phyloP scores from a whole-genome alignment of 2,113 vertebrate genomes.

The Scytalopus superciliaris region DNA sequence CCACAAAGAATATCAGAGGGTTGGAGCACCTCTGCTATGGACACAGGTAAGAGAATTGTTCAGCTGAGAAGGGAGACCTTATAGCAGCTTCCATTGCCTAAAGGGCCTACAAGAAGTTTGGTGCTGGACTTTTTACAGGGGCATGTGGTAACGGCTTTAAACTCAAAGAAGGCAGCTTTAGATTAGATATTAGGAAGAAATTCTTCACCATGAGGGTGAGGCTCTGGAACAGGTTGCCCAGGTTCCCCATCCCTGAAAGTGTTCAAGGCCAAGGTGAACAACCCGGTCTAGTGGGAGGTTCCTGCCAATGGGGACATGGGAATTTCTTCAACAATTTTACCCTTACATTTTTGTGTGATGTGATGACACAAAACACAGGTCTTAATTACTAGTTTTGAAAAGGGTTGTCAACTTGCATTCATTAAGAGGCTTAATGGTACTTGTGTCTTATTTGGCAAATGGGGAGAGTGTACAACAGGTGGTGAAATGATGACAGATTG shows the following conservation, averaged over 20 bases:
- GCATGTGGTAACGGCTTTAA: neutral
- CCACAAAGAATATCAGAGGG: neutral
- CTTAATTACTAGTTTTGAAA: neutral
- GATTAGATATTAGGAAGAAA: neutral
- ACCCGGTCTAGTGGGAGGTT: neutral
- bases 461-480: accelerated
- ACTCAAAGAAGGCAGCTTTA: neutral
- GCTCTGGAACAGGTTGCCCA: neutral
- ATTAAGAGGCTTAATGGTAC: neutral
- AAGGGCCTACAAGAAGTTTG: neutral
- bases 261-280: too few species aligned
- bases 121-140: neutral
- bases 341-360: neutral
- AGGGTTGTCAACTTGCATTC: neutral
- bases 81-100: neutral
- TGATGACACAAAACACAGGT: neutral
- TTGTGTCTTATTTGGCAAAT: neutral
- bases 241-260: neutral
- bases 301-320: neutral
- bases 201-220: neutral
- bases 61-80: neutral
- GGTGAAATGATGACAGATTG: neutral
- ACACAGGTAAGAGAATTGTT: neutral
- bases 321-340: neutral
- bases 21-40: neutral